Base-by-base conservation (phyloP, 2,797 vertebrate genomes). In the Melanotaenia pygmaea region DNA sequence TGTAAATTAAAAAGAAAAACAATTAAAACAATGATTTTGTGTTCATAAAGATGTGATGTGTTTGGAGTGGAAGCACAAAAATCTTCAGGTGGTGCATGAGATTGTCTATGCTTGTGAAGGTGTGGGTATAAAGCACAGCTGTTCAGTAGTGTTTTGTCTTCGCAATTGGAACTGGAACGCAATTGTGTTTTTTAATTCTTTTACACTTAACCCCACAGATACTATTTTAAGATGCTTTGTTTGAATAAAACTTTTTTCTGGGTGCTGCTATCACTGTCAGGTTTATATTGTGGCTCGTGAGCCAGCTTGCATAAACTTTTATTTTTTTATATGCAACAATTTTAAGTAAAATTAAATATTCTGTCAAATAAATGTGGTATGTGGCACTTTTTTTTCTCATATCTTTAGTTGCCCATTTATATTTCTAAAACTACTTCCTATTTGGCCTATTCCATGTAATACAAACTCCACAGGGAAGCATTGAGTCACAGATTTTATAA, bases 401-500 rank as follows among this genome's bases (percentile, higher is more conserved):
- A 4, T 73, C 28, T 72, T 11, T 63, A 54, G 14, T 64, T 74
- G 75, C 62, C 67, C 60, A 64, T 65, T 74, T 64, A 67, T 71
- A 81, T 59, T 56, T 76, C 24, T 60, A 68, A 45, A 6, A 51
- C 47, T 59, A 37, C 43, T 60, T 65, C 74, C 69, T 65, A 43
- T 64, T 24, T 10, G 26, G 70, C 64, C 68, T 77, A 70, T 77
- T 87, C 60, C 32, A 67, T 77, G 70, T 67, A 61, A 64, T 62
- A 28, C 30, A 47, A 65, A 63, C 59, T 76, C 64, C 68, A 38
- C 65, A 62, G 67, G 72, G 74, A 28, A 86, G 30, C 1, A 0
- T 56, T 32, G 61, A 89, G 73, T 84, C 72, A 80, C 82, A 77
- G 60, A 86, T 71, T 87, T 70, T 20, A 72, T 53, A 63, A 80